A percentile compares a stretch with the other conserved stretches of the same genome.
phyloP scores from a whole-genome alignment of 2,888 invertebrate genomes.

The Timandra comae region DNA sequence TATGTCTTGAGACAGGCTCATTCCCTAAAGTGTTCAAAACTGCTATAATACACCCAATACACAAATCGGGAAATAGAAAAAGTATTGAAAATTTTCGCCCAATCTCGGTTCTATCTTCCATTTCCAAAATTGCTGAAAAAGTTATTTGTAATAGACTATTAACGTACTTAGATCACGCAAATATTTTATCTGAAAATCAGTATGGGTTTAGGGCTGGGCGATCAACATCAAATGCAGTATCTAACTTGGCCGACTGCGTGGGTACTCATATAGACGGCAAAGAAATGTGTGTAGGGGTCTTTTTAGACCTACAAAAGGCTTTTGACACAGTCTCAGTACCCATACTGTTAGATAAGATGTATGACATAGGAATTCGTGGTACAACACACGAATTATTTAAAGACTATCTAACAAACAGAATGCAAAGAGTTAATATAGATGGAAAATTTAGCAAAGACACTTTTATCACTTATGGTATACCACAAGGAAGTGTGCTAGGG shows the following conservation, averaged over 20 bases:
- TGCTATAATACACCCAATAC: slow-evolving; percentile 7
- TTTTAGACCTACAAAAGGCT: background rate
- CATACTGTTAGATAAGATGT: slow-evolving; percentile 7
- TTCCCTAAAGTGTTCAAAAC: slow-evolving; percentile 8
- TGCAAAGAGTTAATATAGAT: slow-evolving; percentile 4
- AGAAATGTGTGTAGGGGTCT: background rate
- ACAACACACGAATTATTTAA: slow-evolving; percentile 7
- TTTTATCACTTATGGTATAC: slow-evolving; percentile 4
- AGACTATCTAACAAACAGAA: slow-evolving; percentile 5
- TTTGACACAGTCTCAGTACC: background rate
- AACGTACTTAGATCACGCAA: slow-evolving; percentile 3
- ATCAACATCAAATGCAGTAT: slow-evolving; percentile 2
- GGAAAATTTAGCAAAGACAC: slow-evolving; percentile 1
- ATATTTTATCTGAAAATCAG: slow-evolving; percentile 7
- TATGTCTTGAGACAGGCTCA: slow-evolving; percentile 2
- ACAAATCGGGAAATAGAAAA: slow-evolving; percentile 7
- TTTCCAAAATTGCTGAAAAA: slow-evolving; percentile 11
- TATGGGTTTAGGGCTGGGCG: slow-evolving; percentile 9
- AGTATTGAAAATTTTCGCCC: slow-evolving; percentile 11
- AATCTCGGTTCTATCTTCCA: slow-evolving; percentile 9
- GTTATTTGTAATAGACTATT: slow-evolving; percentile 4
- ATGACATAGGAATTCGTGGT: slow-evolving; percentile 8
- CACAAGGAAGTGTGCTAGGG: slow-evolving; percentile 12
- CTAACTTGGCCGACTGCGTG: background rate
- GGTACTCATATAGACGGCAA: background rate